These are phyloP conservation scores for Zygogramma bicolorata DNA, from an alignment of 2,888 invertebrate genomes.

Conservation along the genomic window DNA sequence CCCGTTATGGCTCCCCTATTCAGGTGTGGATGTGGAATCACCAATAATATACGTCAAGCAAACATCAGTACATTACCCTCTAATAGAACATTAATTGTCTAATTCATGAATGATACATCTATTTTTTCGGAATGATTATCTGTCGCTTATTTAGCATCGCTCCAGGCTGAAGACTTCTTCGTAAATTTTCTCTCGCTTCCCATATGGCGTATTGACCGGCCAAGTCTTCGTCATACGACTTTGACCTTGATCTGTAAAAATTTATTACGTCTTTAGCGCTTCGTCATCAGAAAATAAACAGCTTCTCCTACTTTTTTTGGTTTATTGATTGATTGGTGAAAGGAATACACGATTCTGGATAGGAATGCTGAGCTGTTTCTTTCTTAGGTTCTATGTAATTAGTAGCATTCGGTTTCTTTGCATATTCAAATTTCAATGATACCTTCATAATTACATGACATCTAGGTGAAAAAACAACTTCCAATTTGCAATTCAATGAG, in stretches of 20 bases:
- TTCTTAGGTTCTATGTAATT: not conserved
- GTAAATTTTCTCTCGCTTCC: not conserved
- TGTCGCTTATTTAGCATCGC: not conserved
- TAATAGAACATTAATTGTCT: not conserved
- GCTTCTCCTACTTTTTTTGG: not conserved
- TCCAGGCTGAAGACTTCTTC: not conserved
- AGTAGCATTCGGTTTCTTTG: not conserved
- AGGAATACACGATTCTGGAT: not conserved
- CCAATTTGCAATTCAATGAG: not conserved
- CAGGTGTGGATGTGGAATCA: not conserved
- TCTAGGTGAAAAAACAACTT: not conserved
- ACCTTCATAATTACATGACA: not conserved
- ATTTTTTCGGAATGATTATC: not conserved
- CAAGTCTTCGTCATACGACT: not conserved
- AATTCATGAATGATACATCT: not conserved
- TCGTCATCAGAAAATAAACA: not conserved
- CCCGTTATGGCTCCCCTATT: too few species aligned
- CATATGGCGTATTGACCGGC: not conserved
- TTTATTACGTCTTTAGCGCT: not conserved
- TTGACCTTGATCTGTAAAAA: not conserved
- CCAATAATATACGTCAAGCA: not conserved
- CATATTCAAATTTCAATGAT: not conserved
- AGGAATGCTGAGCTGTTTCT: not conserved
- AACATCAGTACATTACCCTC: too few species aligned
- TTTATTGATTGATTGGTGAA: conserved; percentile 1